Evolutionary conservation across 2,113 vertebrate genomes (phyloP).

Genomic region (Origma solitaria): DNA sequence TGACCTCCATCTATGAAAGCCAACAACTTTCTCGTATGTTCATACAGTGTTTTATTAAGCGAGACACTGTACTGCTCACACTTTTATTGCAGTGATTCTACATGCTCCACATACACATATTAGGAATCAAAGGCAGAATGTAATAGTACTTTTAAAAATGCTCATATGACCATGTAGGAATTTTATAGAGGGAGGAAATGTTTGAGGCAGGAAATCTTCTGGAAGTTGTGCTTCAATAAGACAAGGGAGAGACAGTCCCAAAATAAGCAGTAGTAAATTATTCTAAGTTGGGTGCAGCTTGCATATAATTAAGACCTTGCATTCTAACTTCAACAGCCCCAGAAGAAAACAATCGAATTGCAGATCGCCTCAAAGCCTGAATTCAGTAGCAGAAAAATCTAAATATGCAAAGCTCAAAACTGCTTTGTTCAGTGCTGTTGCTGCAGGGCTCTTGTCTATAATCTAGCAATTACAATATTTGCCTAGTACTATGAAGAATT

Average conservation of each 20-base stretch:
- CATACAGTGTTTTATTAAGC: background rate
- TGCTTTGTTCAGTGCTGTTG: background rate
- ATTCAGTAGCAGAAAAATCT: background rate
- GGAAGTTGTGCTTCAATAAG: background rate
- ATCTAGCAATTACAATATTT: constrained; percentile 41
- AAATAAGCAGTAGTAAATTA: background rate
- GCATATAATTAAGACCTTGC: background rate
- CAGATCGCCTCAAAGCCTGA: background rate
- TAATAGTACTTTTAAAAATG: background rate
- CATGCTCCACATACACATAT: background rate
- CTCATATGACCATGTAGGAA: background rate
- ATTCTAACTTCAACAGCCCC: background rate
- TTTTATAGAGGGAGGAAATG: background rate
- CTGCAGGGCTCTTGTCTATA: constrained; percentile 18
- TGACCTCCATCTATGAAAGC: background rate
- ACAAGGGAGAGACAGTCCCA: background rate
- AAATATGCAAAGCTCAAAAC: background rate
- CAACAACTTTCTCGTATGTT: background rate
- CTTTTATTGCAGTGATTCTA: background rate
- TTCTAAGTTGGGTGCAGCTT: background rate
- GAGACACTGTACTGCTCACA: background rate
- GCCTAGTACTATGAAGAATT: background rate
- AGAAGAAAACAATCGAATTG: background rate
- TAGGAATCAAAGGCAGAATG: background rate
- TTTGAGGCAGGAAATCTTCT: background rate